phyloP scores from a whole-genome alignment of 2,888 invertebrate species.

The Ectemnius lituratus region DNA sequence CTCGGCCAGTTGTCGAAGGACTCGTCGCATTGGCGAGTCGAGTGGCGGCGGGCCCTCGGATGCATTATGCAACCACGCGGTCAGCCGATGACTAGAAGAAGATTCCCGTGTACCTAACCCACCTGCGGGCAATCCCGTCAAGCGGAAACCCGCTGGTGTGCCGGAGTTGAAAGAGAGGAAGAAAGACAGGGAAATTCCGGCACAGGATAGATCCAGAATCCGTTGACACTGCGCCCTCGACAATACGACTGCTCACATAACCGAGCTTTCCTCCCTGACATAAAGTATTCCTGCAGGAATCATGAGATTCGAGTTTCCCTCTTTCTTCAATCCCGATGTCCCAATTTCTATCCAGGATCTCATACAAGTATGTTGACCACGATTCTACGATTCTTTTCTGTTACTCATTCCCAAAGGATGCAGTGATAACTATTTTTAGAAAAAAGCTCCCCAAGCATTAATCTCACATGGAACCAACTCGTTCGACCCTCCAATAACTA shows the following conservation, averaged over 20 bases:
- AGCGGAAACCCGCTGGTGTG: not conserved
- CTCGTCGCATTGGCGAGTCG: slow-evolving; percentile 42
- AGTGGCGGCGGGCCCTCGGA: slow-evolving; percentile 34
- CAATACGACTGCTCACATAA: slow-evolving; percentile 7
- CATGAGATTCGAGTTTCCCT: not conserved
- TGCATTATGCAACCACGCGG: slow-evolving; percentile 48
- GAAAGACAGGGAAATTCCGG: no score
- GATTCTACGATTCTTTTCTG: no score
- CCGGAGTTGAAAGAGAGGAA: no score
- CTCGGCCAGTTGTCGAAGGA: slow-evolving; percentile 47
- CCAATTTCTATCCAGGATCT: no score
- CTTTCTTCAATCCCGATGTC: not conserved
- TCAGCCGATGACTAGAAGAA: slow-evolving; percentile 23
- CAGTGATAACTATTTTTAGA: no score
- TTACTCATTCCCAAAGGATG: no score
- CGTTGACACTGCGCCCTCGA: slow-evolving; percentile 6
- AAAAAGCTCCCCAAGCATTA: no score
- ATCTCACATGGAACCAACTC: no score
- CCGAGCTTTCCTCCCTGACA: not conserved
- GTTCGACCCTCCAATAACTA: no score
- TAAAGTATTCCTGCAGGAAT: not conserved
- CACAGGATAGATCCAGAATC: no score
- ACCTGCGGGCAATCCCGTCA: slow-evolving; percentile 22
- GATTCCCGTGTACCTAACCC: slow-evolving; percentile 17
- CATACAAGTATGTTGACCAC: no score